A percentile compares a stretch with the other conserved stretches of the same genome.
Conservation (phyloP, 1,140 invertebrate species). For the Streblospio benedicti region DNA sequence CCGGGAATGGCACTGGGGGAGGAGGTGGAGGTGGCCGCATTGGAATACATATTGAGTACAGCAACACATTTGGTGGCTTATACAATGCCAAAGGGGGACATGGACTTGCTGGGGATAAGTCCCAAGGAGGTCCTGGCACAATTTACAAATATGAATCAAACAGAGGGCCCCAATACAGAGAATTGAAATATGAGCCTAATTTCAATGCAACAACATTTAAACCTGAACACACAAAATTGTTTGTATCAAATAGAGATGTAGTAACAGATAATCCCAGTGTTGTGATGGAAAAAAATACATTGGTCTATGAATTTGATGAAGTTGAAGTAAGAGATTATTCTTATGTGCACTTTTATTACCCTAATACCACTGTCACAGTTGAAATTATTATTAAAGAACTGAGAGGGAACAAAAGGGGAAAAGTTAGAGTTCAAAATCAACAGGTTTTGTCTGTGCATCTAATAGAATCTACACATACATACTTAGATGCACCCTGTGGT, state of each 20-base stretch:
- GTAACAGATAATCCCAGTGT: conserved; percentile 27
- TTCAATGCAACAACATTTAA: conserved; percentile 27
- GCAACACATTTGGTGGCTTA: conserved; percentile 26
- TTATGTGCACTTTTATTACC: conserved; percentile 36
- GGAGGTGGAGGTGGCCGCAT: conserved; percentile 34
- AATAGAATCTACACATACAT: conserved; percentile 33
- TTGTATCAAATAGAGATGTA: conserved; percentile 26
- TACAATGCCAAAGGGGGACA: conserved; percentile 28
- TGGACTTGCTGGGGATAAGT: conserved; percentile 3
- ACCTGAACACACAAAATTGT: conserved; percentile 31
- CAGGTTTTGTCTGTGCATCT: conserved; percentile 30
- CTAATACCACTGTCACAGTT: conserved; percentile 24
- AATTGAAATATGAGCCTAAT: conserved; percentile 33
- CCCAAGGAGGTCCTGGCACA: conserved; percentile 30
- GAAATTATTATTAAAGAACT: conserved; percentile 30
- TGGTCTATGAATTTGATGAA: conserved; percentile 35
- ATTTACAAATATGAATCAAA: conserved; percentile 34
- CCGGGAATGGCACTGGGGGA: conserved; percentile 20
- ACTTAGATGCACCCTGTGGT: conserved; percentile 32
- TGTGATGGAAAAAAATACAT: conserved; percentile 31
- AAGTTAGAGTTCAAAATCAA: conserved; percentile 25
- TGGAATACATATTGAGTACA: conserved; percentile 26
- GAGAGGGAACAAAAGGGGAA: conserved; percentile 31
- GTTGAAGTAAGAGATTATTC: conserved; percentile 30
- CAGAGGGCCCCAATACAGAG: conserved; percentile 30